These are phyloP conservation scores for Myotis myotis DNA, from an alignment of 2,797 vertebrate genomes.

Conservation along the genomic window DNA sequence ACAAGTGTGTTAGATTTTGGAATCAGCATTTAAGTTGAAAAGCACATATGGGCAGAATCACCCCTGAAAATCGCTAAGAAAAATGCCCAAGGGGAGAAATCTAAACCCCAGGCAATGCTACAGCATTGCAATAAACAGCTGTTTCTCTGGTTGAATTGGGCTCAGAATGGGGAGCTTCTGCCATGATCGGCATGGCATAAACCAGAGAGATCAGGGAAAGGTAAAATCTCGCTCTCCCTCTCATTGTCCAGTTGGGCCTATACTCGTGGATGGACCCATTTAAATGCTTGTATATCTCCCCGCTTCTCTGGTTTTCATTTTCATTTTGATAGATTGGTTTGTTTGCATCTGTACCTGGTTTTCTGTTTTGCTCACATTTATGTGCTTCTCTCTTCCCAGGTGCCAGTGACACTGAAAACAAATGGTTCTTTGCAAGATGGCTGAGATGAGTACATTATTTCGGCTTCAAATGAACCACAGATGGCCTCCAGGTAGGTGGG, in stretches of 20 bases:
- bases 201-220: background rate
- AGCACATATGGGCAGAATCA: background rate
- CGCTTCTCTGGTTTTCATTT: background rate
- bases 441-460: accelerated
- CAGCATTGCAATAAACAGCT: background rate
- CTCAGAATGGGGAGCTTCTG: background rate
- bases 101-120: background rate
- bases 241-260: background rate
- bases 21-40: background rate
- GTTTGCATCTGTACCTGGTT: background rate
- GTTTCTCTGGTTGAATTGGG: background rate
- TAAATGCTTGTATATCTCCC: background rate
- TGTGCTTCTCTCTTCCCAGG: background rate
- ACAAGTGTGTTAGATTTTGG: background rate
- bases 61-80: background rate
- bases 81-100: background rate
- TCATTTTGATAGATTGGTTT: background rate
- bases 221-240: background rate
- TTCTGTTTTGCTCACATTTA: background rate
- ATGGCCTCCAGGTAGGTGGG: background rate
- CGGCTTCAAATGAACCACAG: background rate
- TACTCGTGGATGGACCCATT: background rate
- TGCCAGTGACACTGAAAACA: background rate
- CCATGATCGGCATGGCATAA: background rate
- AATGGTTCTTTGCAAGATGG: no score